phyloP scores from a whole-genome alignment of 2,113 vertebrate species.

The Hemichromis elongatus region DNA sequence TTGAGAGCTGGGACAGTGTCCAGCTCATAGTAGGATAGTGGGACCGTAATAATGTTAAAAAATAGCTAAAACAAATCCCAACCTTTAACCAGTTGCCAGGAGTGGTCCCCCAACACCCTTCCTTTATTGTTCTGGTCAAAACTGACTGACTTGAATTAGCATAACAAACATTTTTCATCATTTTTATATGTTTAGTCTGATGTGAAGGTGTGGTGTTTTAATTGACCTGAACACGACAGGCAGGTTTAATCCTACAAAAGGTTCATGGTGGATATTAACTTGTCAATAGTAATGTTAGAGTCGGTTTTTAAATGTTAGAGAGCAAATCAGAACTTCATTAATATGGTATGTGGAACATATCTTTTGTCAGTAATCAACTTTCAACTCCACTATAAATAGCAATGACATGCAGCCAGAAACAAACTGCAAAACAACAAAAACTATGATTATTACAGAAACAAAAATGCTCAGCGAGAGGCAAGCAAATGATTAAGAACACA shows the following conservation, averaged over 20 bases:
- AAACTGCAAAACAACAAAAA: neutral
- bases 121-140: too few species aligned
- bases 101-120: too few species aligned
- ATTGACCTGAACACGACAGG: too few species aligned
- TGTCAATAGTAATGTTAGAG: neutral
- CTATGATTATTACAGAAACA: neutral
- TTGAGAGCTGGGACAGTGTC: neutral
- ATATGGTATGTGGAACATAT: neutral
- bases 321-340: neutral
- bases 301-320: neutral
- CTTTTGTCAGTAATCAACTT: neutral
- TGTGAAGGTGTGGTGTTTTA: too few species aligned
- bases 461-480: neutral
- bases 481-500: neutral
- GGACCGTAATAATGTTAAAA: neutral
- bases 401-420: neutral
- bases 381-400: neutral
- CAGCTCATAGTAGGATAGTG: neutral
- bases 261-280: neutral
- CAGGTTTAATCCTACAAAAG: neutral
- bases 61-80: neutral
- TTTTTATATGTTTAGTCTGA: too few species aligned
- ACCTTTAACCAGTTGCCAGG: too few species aligned
- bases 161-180: too few species aligned
- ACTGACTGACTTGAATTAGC: too few species aligned